Conservation (phyloP, 2,797 vertebrate genomes). For the Eulemur mongoz region DNA sequence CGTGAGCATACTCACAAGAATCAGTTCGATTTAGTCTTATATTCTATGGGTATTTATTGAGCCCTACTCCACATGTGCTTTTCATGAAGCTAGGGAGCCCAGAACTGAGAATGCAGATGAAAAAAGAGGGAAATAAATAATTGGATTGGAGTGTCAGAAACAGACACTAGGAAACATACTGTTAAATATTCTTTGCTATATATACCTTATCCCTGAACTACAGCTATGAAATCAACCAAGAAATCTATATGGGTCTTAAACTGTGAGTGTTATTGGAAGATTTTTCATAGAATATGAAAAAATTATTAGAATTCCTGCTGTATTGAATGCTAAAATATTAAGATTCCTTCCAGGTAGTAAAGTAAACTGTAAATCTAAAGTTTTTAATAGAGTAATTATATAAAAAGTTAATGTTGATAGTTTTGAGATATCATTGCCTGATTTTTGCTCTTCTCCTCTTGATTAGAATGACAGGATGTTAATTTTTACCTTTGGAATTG, state of each 20-base stretch:
- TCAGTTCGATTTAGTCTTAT: neutral
- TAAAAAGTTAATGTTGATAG: neutral
- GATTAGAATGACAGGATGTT: neutral
- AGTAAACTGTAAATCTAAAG: neutral
- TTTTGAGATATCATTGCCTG: neutral
- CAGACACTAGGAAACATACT: neutral
- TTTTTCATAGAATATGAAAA: neutral
- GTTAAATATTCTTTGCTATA: neutral
- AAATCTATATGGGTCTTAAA: neutral
- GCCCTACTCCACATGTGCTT: rapidly evolving
- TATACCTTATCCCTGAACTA: neutral
- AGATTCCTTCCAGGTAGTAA: neutral
- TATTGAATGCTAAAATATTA: neutral
- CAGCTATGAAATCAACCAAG: neutral
- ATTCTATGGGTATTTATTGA: neutral
- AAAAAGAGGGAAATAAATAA: neutral
- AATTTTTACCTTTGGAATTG: neutral
- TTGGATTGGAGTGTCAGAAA: neutral
- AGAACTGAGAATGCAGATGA: neutral
- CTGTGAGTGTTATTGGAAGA: neutral
- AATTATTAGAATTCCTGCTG: neutral
- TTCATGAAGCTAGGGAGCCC: neutral
- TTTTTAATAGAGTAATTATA: neutral
- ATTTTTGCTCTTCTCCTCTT: neutral
- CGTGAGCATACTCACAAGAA: neutral